Percentiles rank a stretch among this genome's conserved stretches.
These are phyloP conservation scores for Onthophagus sagittarius DNA, from an alignment of 2,888 invertebrate genomes.

Conservation along the genomic window DNA sequence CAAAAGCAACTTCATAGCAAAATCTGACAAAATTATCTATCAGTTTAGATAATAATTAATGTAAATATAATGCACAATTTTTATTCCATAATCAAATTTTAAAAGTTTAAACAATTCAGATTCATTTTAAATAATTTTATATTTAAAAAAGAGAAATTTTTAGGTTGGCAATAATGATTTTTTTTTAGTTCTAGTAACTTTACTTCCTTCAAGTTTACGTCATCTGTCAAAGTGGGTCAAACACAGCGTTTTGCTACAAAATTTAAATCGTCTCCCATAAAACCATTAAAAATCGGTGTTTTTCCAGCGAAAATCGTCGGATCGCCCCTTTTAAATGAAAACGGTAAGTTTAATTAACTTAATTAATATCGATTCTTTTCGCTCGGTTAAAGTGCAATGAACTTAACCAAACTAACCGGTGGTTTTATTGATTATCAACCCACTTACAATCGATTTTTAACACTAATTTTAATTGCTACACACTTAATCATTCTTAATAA, in stretches of 20 bases:
- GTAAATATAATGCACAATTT: too few species aligned
- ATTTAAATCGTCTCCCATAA: not conserved
- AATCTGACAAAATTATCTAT: too few species aligned
- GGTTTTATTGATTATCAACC: not conserved
- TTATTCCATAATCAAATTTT: too few species aligned
- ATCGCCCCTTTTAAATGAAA: not conserved
- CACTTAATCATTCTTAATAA: not conserved
- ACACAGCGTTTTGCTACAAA: not conserved
- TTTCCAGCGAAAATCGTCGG: not conserved
- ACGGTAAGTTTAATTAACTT: not conserved
- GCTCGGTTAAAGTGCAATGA: not conserved
- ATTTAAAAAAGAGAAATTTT: not conserved
- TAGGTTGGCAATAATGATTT: not conserved
- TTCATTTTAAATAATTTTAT: not conserved
- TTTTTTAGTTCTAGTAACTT: not conserved
- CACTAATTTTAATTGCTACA: not conserved
- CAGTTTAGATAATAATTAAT: too few species aligned
- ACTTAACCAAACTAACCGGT: not conserved
- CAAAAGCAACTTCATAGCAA: too few species aligned
- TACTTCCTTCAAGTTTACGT: not conserved
- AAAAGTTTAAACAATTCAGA: not conserved
- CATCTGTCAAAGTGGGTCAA: not conserved
- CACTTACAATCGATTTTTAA: not conserved
- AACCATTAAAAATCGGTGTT: not conserved
- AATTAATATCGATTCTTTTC: not conserved